Evolutionary conservation across 2,797 vertebrate genomes (phyloP).

Genomic region (Buceros bicornis): DNA sequence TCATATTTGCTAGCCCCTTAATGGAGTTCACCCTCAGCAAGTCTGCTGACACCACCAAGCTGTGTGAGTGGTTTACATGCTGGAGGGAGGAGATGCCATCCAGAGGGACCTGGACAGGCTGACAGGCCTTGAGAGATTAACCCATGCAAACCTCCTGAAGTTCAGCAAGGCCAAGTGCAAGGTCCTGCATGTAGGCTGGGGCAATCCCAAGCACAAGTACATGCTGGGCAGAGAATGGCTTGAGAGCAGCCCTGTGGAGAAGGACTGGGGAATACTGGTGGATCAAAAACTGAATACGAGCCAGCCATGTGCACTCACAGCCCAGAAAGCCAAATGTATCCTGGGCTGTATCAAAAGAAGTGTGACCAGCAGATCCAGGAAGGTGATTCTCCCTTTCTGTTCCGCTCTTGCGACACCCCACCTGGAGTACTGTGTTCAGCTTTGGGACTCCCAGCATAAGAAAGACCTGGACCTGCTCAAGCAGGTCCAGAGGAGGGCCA

Average conservation of each 20-base stretch:
- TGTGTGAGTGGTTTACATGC: background rate
- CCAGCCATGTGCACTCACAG: background rate
- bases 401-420: background rate
- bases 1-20: conserved; percentile 9
- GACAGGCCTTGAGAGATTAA: background rate
- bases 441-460: background rate
- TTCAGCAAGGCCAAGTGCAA: background rate
- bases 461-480: background rate
- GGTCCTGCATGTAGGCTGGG: background rate
- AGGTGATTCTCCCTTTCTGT: background rate
- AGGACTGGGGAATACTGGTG: background rate
- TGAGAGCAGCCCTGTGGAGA: background rate
- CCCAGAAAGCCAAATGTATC: background rate
- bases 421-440: background rate
- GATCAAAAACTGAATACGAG: background rate
- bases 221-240: background rate
- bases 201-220: background rate
- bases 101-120: background rate
- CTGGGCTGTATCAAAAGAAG: background rate
- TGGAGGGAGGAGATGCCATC: background rate
- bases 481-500: background rate
- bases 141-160: background rate
- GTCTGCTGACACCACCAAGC: background rate
- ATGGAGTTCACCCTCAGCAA: background rate
- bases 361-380: background rate